Evolutionary conservation across 2,113 vertebrate genomes (phyloP).

Genomic region (Capreolus pygargus): DNA sequence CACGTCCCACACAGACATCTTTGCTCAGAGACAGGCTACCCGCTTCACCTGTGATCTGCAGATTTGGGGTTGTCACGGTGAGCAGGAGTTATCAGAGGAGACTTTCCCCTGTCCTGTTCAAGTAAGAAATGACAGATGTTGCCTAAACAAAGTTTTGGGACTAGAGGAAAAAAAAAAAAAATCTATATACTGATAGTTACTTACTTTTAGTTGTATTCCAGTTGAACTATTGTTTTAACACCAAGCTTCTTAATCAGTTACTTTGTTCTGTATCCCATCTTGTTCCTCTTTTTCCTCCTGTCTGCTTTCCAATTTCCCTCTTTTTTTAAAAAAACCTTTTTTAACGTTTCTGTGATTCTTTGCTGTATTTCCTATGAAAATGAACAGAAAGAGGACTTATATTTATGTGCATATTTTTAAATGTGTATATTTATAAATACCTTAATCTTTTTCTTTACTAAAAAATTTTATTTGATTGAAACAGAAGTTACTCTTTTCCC

Average conservation of each 20-base stretch:
- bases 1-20: fast-evolving
- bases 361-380: neutral
- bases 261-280: neutral
- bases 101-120: neutral
- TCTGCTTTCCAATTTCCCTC: neutral
- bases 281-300: neutral
- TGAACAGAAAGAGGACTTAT: neutral
- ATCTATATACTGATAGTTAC: neutral
- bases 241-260: neutral
- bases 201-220: neutral
- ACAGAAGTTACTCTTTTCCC: neutral
- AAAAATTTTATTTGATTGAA: neutral
- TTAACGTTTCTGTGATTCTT: neutral
- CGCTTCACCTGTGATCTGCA: neutral
- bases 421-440: neutral
- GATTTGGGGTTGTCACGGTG: neutral
- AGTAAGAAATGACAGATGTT: neutral
- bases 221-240: neutral
- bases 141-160: neutral
- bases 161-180: neutral
- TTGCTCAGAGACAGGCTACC: neutral
- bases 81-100: neutral
- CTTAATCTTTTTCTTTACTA: neutral
- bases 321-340: neutral
- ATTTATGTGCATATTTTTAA: neutral